Evolutionary conservation across 2,113 vertebrate genomes (phyloP).

Genomic region (Oophaga pumilio): DNA sequence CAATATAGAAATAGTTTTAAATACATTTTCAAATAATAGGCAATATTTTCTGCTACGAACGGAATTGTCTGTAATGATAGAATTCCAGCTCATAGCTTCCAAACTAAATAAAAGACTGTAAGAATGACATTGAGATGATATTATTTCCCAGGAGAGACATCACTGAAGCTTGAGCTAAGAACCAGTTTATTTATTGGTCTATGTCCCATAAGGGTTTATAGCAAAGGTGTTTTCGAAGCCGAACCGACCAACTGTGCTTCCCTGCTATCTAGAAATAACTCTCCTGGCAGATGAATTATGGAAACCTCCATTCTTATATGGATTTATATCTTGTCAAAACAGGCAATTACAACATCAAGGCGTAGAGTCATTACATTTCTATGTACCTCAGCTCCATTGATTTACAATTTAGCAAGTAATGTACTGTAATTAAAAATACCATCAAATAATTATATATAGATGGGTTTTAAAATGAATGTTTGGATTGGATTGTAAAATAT

Average conservation of each 20-base stretch:
- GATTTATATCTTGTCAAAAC: slow-evolving; percentile 37
- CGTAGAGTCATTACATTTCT: not conserved
- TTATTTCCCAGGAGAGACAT: not conserved
- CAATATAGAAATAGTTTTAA: not conserved
- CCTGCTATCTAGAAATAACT: slow-evolving; percentile 27
- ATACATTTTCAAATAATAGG: not conserved
- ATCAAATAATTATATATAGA: slow-evolving; percentile 7
- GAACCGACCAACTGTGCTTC: not conserved
- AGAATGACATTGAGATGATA: not conserved
- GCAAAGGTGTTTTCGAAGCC: not conserved
- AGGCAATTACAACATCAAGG: slow-evolving; percentile 29
- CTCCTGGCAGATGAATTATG: slow-evolving; percentile 1
- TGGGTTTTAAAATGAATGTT: not conserved
- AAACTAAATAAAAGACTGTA: not conserved
- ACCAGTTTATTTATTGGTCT: slow-evolving; percentile 12
- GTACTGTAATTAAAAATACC: not conserved
- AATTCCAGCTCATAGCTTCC: not conserved
- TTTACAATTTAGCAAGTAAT: slow-evolving; percentile 13
- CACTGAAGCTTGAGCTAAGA: not conserved
- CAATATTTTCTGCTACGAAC: not conserved
- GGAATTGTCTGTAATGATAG: not conserved
- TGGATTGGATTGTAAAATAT: not conserved
- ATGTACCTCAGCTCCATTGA: slow-evolving; percentile 1
- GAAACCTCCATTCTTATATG: slow-evolving; percentile 8
- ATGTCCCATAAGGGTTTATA: slow-evolving; percentile 9